These are phyloP conservation scores for Acanthiza pusilla DNA, from an alignment of 2,797 vertebrate genomes.

Conservation along the genomic window DNA sequence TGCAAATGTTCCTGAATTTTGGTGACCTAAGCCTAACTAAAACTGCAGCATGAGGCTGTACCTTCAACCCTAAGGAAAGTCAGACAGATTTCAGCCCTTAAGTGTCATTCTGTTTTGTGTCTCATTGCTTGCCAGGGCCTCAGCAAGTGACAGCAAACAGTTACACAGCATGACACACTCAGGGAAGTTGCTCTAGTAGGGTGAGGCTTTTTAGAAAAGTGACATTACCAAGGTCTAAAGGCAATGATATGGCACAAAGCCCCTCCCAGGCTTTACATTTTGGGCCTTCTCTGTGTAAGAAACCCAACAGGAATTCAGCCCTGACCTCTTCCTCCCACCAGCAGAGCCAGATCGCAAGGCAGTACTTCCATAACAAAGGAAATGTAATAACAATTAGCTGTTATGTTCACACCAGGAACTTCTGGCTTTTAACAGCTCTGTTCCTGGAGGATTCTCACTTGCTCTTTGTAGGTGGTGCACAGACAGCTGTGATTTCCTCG, in stretches of 20 bases:
- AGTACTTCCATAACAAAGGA: not conserved
- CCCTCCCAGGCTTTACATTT: not conserved
- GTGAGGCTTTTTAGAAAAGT: not conserved
- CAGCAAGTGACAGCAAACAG: not conserved
- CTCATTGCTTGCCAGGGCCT: not conserved
- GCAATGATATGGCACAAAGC: not conserved
- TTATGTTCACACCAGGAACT: not conserved
- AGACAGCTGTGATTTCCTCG: accelerated
- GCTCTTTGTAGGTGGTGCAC: not conserved
- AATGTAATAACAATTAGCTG: not conserved
- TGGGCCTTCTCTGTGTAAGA: accelerated
- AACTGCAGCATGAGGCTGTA: not conserved
- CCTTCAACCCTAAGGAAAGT: not conserved
- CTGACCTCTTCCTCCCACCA: not conserved
- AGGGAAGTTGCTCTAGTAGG: not conserved
- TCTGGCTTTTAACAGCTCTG: not conserved
- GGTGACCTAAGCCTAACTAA: not conserved
- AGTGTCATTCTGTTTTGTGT: not conserved
- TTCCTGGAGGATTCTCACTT: not conserved
- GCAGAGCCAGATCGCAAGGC: not conserved
- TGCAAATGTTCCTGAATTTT: not conserved
- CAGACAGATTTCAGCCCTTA: not conserved
- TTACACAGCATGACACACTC: not conserved
- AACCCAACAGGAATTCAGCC: not conserved
- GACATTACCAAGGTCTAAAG: not conserved